phyloP scores from a whole-genome alignment of 1,140 invertebrate species.

The Microplitis mediator region DNA sequence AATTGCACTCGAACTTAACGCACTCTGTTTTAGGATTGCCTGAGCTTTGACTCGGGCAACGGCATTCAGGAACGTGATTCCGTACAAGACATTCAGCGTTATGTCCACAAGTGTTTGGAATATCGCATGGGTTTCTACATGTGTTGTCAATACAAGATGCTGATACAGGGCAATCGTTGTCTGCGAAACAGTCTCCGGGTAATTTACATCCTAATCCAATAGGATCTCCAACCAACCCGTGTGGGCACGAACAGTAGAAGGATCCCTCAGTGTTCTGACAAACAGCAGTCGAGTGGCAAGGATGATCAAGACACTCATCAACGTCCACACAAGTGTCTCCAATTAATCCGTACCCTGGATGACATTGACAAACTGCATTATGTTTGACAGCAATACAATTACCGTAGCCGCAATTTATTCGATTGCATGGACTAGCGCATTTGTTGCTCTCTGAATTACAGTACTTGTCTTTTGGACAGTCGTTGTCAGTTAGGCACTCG shows the following conservation, averaged over 20 bases:
- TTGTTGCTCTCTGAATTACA: slow-evolving; percentile 78
- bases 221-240: slow-evolving; percentile 81
- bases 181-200: slow-evolving; percentile 80
- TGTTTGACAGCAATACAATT: slow-evolving; percentile 74
- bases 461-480: slow-evolving; percentile 76
- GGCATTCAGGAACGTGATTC: slow-evolving; percentile 74
- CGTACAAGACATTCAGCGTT: slow-evolving; percentile 75
- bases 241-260: slow-evolving; percentile 75
- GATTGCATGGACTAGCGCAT: slow-evolving; percentile 80
- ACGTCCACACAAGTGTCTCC: slow-evolving; percentile 78
- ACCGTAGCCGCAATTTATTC: slow-evolving; percentile 75
- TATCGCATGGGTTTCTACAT: slow-evolving; percentile 82
- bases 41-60: slow-evolving; percentile 75
- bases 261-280: slow-evolving; percentile 81
- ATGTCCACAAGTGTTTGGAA: slow-evolving; percentile 69
- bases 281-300: slow-evolving; percentile 78
- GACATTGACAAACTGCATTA: slow-evolving; percentile 74
- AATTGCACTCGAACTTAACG: slow-evolving; percentile 75
- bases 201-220: slow-evolving; percentile 70
- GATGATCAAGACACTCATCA: slow-evolving; percentile 77
- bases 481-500: slow-evolving; percentile 77
- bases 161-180: slow-evolving; percentile 78
- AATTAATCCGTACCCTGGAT: slow-evolving; percentile 72
- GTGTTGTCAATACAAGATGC: slow-evolving; percentile 78
- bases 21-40: slow-evolving; percentile 77